Base-by-base conservation (phyloP, 1,140 invertebrate species). In the Nylanderia fulva region DNA sequence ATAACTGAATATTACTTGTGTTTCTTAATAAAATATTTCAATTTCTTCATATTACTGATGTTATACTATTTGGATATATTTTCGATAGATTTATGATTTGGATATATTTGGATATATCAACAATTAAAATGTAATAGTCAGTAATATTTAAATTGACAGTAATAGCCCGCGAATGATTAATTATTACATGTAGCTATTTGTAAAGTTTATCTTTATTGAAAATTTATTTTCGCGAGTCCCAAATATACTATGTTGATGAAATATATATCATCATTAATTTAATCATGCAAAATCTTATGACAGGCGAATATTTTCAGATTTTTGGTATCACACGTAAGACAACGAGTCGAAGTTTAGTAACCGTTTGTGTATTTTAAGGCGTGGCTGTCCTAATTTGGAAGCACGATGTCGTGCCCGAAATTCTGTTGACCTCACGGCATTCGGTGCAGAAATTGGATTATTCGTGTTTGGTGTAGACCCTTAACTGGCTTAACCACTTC, bases 391-490 rank as follows among this genome's bases (percentile, higher is more conserved):
- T 71, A 89, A 90, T 90, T 89, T 52, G 48, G 68, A 83, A 85
- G 80, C 85, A 87, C 85, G 89, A 87, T 85, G 85, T 77, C 69
- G 85, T 76, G 76, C 68, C 85, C 60, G 85, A 90, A 90, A 90
- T 85, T 90, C 82, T 87, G 85, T 90, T 90, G 85, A 89, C 76
- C 88, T 75, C 85, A 77, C 71, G 58, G 54, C 69, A 79, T 88
- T 89, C 74, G 42, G 29, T 58, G 56, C 36, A 82, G 88, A 89
- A 87, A 90, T 90, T 87, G 88, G 74, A 90, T 90, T 90, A 89
- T 72, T 83, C 82, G 85, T 90, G 85, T 90, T 89, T 90, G 86
- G 75, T 83, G 88, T 58, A 76, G 82, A 89, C 88, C 85, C 85
- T 90, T 88, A 90, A 90, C 88, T 68, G 85, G 76, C 71, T 89